Evolutionary conservation across 2,888 invertebrate species (phyloP).

Genomic region (Oxycera nigricornis): DNA sequence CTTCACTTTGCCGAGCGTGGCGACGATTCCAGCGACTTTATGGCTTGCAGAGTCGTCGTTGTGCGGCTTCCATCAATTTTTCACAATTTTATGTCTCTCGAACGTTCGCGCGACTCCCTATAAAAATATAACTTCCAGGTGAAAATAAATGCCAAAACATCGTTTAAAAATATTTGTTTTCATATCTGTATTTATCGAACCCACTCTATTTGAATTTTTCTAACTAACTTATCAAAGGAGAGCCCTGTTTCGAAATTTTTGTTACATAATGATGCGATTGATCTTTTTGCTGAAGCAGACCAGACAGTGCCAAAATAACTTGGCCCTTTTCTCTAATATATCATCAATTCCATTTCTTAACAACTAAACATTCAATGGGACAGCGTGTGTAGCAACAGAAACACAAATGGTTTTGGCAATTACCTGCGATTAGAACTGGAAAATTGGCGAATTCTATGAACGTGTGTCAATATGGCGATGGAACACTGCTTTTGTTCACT

Average conservation of each 20-base stretch:
- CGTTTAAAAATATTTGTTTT: slow-evolving; percentile 21
- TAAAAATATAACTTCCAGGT: slow-evolving; percentile 38
- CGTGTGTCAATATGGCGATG: slow-evolving; percentile 36
- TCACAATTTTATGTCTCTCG: slow-evolving; percentile 31
- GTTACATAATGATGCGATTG: slow-evolving; percentile 29
- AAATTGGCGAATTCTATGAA: background rate
- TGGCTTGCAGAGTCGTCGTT: slow-evolving; percentile 30
- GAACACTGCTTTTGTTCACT: slow-evolving; percentile 12
- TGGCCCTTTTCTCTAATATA: background rate
- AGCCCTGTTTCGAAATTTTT: slow-evolving; percentile 34
- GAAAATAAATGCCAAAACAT: slow-evolving; percentile 36
- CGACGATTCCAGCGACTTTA: slow-evolving; percentile 30
- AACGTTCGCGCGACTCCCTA: slow-evolving; percentile 31
- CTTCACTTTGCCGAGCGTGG: slow-evolving; percentile 28
- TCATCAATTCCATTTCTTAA: slow-evolving; percentile 40
- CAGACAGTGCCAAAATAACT: background rate
- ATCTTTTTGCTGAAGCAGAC: background rate
- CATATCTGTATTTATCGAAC: slow-evolving; percentile 21
- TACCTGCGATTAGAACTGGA: slow-evolving; percentile 25
- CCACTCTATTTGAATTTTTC: background rate
- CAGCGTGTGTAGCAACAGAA: background rate
- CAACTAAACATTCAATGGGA: background rate
- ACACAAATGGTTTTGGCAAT: background rate
- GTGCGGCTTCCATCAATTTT: slow-evolving; percentile 36
- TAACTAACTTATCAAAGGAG: slow-evolving; percentile 5